A percentile compares a stretch with the other conserved stretches of the same genome.
Evolutionary conservation across 2,113 vertebrate species (phyloP).

Genomic region (Charina bottae): DNA sequence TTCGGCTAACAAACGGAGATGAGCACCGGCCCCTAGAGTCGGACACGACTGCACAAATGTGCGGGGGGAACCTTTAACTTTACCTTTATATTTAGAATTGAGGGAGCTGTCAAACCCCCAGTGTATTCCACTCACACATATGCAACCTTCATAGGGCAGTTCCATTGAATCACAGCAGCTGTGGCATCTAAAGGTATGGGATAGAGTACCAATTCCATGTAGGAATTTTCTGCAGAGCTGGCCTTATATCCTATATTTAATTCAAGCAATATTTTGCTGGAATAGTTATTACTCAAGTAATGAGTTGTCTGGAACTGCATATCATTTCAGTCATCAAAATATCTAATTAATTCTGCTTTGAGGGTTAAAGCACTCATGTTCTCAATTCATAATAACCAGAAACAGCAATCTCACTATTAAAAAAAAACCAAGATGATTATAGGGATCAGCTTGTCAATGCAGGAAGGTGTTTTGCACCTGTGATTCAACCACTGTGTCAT

Average conservation of each 20-base stretch:
- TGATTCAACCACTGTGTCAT: background rate
- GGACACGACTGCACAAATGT: no score
- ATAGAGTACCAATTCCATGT: background rate
- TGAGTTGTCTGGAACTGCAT: background rate
- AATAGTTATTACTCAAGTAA: background rate
- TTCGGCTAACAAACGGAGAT: no score
- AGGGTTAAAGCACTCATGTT: background rate
- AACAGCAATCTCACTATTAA: background rate
- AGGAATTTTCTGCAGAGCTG: background rate
- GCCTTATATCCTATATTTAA: background rate
- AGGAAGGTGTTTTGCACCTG: background rate
- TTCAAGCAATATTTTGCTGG: background rate
- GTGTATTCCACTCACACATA: no score
- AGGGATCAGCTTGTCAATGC: background rate
- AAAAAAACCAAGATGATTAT: background rate
- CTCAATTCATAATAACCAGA: background rate
- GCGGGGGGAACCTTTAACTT: no score
- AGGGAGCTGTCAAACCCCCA: background rate
- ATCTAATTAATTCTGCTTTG: background rate
- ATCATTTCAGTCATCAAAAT: slow-evolving; percentile 5
- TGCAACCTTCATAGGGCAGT: background rate
- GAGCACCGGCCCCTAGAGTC: no score
- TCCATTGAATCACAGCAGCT: background rate
- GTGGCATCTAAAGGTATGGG: background rate
- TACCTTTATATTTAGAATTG: background rate